Evolutionary conservation across 2,797 vertebrate genomes (phyloP).

Genomic region (Kryptolebias ocellatus): DNA sequence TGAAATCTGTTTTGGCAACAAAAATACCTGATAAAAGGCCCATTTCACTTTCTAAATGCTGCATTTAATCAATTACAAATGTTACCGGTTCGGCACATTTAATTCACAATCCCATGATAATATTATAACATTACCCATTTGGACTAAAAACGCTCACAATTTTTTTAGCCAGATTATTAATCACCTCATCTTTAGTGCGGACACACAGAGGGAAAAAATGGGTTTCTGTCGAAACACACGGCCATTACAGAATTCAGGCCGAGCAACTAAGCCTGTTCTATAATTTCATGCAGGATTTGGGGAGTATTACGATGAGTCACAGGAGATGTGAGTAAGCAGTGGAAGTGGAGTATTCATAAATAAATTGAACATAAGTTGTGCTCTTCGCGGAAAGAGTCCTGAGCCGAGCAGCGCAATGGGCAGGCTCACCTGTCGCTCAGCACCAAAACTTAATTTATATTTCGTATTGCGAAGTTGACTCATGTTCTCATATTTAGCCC

Average conservation of each 20-base stretch:
- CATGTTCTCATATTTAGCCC: no score
- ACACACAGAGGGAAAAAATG: constrained; percentile 21
- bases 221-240: constrained; percentile 32
- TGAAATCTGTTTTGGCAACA: constrained; percentile 17
- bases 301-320: constrained; percentile 67
- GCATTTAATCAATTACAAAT: not conserved
- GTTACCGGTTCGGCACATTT: constrained; percentile 3
- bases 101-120: constrained; percentile 16
- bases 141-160: constrained; percentile 26
- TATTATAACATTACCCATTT: constrained; percentile 37
- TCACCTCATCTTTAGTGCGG: constrained; percentile 29
- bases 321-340: constrained; percentile 55
- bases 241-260: constrained; percentile 36
- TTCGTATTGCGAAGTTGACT: not conserved
- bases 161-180: constrained; percentile 25
- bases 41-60: not conserved
- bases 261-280: constrained; percentile 55
- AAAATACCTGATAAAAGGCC: constrained; percentile 6
- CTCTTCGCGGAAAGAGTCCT: constrained; percentile 20
- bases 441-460: not conserved
- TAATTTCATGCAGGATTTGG: constrained; percentile 70
- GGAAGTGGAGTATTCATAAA: constrained; percentile 60
- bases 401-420: constrained; percentile 11
- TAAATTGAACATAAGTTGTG: constrained; percentile 53
- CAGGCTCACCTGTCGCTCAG: constrained; percentile 31